Evolutionary conservation across 2,888 invertebrate genomes (phyloP), one percentile per base, ranked within the genome.

Genomic region (Leptopilina syphax): DNA sequence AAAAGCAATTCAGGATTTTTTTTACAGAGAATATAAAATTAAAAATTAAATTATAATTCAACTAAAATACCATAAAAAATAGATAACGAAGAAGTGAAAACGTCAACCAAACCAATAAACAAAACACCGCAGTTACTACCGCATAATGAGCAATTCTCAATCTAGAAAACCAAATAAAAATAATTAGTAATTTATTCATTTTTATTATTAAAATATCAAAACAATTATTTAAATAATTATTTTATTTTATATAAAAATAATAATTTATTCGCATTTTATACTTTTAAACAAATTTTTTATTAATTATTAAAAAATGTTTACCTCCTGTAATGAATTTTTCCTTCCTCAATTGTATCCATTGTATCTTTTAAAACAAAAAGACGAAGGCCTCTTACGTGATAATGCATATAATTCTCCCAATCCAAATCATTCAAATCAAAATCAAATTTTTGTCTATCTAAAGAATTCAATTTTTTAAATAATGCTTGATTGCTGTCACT

Each of bases 311-410:
- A 34, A 1, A 34, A 3, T 34, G 3, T 34, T 81, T 79, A 88
- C 87, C 76, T 86, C 8, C 10, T 8, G 65, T 87, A 90, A 88
- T 92, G 94, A 84, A 93, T 93, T 76, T 92, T 92, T 44, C 94
- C 96, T 86, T 94, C 92, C 0, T 95, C 94, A 78, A 96, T 85
- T 0, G 95, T 95, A 0, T 95, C 94, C 12, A 96, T 89, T 67
- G 96, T 95, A 88, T 98, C 97, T 85, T 97, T 96, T 27, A 97
- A 87, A 3, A 97, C 89, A 89, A 95, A 97, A 0, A 95, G 93
- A 81, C 97, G 93, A 47, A 96, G 92, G 3, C 97, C 97, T 91
- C 94, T 92, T 0, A 95, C 91, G 85, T 96, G 95, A 80, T 92
- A 92, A 80, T 93, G 92, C 85, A 95, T 94, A 85, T 95, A 97